Percentiles rank a stretch among this genome's conserved stretches.
phyloP scores from a whole-genome alignment of 2,797 vertebrate species.

The Acanthis flammea region DNA sequence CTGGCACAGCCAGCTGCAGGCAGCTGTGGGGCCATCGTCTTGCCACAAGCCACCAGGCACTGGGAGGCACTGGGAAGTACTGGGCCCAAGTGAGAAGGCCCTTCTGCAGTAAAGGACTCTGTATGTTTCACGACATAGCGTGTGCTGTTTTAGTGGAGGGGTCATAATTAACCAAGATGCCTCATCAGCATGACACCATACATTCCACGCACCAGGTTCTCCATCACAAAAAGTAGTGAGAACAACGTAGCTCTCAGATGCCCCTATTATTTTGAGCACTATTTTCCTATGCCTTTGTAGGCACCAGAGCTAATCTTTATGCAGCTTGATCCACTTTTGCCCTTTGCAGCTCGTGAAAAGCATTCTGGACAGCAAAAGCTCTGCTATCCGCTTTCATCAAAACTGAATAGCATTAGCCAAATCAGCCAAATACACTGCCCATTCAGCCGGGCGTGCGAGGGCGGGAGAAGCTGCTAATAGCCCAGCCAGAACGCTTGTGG shows the following conservation, averaged over 20 bases:
- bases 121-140: rapidly evolving
- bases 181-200: not conserved
- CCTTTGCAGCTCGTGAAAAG: constrained; percentile 22
- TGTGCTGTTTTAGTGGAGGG: rapidly evolving
- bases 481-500: constrained; percentile 44
- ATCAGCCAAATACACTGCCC: constrained; percentile 14
- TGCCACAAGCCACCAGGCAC: not conserved
- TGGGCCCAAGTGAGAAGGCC: not conserved
- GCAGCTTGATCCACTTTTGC: not conserved
- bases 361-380: constrained; percentile 5
- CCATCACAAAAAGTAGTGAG: not conserved
- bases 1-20: not conserved
- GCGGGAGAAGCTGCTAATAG: constrained; percentile 13
- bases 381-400: not conserved
- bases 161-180: not conserved
- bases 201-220: not conserved
- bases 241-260: not conserved
- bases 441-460: not conserved
- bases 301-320: not conserved
- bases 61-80: not conserved
- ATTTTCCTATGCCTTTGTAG: not conserved
- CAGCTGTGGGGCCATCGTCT: not conserved
- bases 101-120: not conserved
- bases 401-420: constrained; percentile 26
- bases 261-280: not conserved